These are phyloP conservation scores for Pollenia griseotomentosa DNA, from an alignment of 2,888 invertebrate species.

Conservation along the genomic window DNA sequence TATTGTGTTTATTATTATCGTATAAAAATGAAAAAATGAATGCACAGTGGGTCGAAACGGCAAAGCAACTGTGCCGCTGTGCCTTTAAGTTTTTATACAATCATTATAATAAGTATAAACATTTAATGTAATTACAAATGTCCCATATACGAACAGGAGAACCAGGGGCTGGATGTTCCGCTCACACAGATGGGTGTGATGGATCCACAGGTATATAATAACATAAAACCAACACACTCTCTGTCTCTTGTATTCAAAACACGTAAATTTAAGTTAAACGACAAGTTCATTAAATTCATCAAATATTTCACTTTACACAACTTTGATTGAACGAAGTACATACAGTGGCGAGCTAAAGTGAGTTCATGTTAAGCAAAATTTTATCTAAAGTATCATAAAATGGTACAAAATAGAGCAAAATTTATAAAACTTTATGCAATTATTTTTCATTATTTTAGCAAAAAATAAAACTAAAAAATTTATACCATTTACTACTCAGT, in stretches of 20 bases:
- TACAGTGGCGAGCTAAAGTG: no score
- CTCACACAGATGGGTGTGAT: slow-evolving; percentile 96
- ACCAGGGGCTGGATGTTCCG: slow-evolving; percentile 95
- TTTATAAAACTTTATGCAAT: no score
- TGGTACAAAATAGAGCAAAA: no score
- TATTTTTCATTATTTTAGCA: no score
- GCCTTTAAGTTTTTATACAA: slow-evolving; percentile 37
- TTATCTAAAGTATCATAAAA: no score
- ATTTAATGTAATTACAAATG: slow-evolving; percentile 69
- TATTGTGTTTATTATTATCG: no score
- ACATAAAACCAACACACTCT: slow-evolving; percentile 56
- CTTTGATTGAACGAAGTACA: neutral
- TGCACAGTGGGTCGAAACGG: slow-evolving; percentile 8
- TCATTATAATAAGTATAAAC: slow-evolving; percentile 61
- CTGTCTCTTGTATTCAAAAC: slow-evolving; percentile 4
- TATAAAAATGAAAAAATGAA: neutral
- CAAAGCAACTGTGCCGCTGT: neutral
- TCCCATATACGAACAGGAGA: slow-evolving; percentile 85
- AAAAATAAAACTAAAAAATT: no score
- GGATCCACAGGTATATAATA: slow-evolving; percentile 92
- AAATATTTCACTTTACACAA: slow-evolving; percentile 22
- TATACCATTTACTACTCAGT: no score
- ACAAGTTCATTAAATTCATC: slow-evolving; percentile 14
- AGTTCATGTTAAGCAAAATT: no score
- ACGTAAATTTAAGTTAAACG: neutral